phyloP scores from a whole-genome alignment of 2,888 invertebrate species.

The Tricholauxania praeusta region DNA sequence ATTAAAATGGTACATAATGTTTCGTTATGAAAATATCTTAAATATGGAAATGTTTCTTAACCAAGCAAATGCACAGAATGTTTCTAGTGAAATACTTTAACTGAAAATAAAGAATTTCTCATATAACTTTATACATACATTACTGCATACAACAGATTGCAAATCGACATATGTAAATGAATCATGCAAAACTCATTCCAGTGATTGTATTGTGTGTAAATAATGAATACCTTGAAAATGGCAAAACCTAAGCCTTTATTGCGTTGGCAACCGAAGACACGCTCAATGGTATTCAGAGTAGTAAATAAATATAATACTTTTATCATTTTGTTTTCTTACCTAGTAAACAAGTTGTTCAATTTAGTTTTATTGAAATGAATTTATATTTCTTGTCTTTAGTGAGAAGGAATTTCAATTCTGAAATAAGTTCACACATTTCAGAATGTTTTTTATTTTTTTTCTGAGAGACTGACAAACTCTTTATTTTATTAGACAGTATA shows the following conservation, averaged over 20 bases:
- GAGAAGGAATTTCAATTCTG: neutral
- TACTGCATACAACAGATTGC: slow-evolving; percentile 4
- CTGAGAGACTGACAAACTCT: too few species aligned
- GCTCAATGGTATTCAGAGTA: too few species aligned
- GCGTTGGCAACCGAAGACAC: too few species aligned
- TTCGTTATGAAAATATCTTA: slow-evolving; percentile 36
- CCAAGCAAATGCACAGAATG: slow-evolving; percentile 29
- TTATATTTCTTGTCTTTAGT: slow-evolving; percentile 30
- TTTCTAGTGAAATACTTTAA: slow-evolving; percentile 2
- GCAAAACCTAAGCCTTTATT: neutral
- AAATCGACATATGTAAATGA: slow-evolving; percentile 12
- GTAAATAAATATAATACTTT: too few species aligned
- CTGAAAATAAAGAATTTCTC: slow-evolving; percentile 21
- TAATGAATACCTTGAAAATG: slow-evolving; percentile 18
- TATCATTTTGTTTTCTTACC: too few species aligned
- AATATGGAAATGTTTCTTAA: slow-evolving; percentile 43
- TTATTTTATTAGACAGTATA: too few species aligned
- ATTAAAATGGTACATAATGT: neutral
- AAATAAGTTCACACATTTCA: too few species aligned
- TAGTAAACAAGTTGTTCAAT: too few species aligned
- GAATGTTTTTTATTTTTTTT: too few species aligned
- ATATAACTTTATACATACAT: neutral
- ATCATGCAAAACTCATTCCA: slow-evolving; percentile 16
- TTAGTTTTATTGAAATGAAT: slow-evolving; percentile 24
- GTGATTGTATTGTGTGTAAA: neutral